Evolutionary conservation across 2,113 vertebrate genomes (phyloP), one percentile per base, ranked within the genome.

Genomic region (Haliaeetus leucogaster): DNA sequence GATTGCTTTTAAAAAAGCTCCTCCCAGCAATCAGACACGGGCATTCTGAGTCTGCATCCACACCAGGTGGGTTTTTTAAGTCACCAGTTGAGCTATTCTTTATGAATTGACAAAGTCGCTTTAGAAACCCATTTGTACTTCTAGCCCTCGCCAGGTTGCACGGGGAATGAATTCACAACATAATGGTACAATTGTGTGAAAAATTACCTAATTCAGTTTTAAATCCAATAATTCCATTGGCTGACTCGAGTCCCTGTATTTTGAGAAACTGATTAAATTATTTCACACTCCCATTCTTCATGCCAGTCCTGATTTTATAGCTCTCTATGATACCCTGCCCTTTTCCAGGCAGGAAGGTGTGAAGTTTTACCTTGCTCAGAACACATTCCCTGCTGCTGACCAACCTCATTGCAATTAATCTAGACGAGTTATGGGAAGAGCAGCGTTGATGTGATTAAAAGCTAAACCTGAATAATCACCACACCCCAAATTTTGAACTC

Each of bases 261-360:
- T 92, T 88, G 74, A 94, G 53, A 93, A 94, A 85, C n/a, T 34
- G 30, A 92, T 72, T 85, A 72, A 72, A 86, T 94, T 95, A 89
- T 82, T 93, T 80, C 85, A 88, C 23, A 32, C 40, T 82, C 32
- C 10, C 38, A 34, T 92, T 93, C 77, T 79, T 92, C 6, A 9
- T 82, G 66, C 23, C 32, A 52, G 47, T 67, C 43, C 32, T 67
- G 61, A 82, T 90, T 94, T 82, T 77, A 88, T 50, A 83, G 74
- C 12, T n/a, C 15, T 55, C 62, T 71, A 0, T 66, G 70, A 88
- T 34, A 76, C n/a, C 19, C 29, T 89, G 58, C 43, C 56, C n/a
- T 92, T 93, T 93, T 68, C 74, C 48, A 90, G 42, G 48, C 9
- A 34, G 34, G 38, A 77, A 95, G 21, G 27, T 76, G 47, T 86